phyloP scores from a whole-genome alignment of 2,113 vertebrate species.

The Elachura formosa region DNA sequence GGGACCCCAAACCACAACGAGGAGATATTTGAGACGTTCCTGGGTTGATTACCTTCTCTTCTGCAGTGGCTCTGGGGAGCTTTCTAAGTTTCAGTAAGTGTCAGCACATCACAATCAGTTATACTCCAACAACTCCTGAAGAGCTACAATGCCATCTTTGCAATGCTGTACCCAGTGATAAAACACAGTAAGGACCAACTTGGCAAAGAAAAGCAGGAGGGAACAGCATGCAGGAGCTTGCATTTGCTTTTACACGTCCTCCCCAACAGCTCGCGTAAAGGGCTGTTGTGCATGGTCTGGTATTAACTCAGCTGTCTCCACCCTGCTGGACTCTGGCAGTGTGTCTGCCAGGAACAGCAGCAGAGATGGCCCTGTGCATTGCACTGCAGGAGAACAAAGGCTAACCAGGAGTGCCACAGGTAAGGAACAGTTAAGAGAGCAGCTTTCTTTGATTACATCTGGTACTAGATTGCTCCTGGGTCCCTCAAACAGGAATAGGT shows the following conservation, averaged over 20 bases:
- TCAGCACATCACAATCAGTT: not conserved
- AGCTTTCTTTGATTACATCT: not conserved
- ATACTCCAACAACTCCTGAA: not conserved
- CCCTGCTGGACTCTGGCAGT: not conserved
- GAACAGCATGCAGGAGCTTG: not conserved
- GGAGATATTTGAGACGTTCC: not conserved
- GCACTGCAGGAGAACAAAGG: not conserved
- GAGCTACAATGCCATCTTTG: not conserved
- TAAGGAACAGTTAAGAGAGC: not conserved
- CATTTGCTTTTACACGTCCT: not conserved
- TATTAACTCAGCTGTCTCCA: not conserved
- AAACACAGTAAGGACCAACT: not conserved
- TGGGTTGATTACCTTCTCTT: not conserved
- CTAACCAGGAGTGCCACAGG: not conserved
- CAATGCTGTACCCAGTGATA: not conserved
- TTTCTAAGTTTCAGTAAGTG: not conserved
- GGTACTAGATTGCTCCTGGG: not conserved
- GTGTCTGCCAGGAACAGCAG: not conserved
- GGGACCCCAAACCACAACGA: not conserved
- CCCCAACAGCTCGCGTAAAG: not conserved
- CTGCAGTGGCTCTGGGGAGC: not conserved
- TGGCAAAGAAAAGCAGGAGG: rapidly evolving
- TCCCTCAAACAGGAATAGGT: not conserved
- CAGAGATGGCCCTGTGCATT: rapidly evolving
- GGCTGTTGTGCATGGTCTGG: not conserved